Evolutionary conservation across 2,113 vertebrate genomes (phyloP), one percentile per base, ranked within the genome.

Genomic region (Muntiacus muntjak): DNA sequence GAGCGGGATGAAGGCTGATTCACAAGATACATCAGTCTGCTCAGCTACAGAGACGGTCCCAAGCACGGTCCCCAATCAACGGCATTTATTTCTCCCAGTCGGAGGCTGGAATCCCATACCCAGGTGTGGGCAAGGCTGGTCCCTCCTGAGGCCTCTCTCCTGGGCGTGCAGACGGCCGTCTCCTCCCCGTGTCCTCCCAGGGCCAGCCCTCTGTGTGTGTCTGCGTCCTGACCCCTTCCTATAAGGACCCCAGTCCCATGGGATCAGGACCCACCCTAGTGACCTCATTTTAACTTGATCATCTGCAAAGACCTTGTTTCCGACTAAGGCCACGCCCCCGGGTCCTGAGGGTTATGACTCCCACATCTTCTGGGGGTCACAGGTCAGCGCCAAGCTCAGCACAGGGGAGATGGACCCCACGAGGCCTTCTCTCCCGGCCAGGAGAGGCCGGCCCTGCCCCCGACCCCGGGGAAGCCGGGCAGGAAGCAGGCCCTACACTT

Each of bases 41-140:
- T 84, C 1, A 5, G 79, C 19, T 2, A 8, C 50, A 40, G 30
- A 3, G 0, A n/a, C 17, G n/a, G 52, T 30, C 5, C 79, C 28
- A 21, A 0, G 36, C 19, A 40, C 2, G 1, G 21, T 40, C 67
- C 64, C 67, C 43, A 33, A 45, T 15, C 21, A 28, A 7, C 5
- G 1, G 10, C 3, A 7, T 10, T 33, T 4, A 28, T 21, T 30
- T 33, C 15, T 40, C n/a, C 33, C 5, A 0, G 19, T 67, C 8
- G 0, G n/a, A 14, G 40, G 54, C 62, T 0, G 3, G 50, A 33
- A 7, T 17, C 94, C 0, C 5, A 52, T 55, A 11, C 1, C 12
- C 13, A 15, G 74, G 28, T 30, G 55, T 60, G 16, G 5, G 15
- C 4, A 5, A 3, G 8, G 30, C 40, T 9, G 43, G 45, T 62